A percentile compares a stretch with the other conserved stretches of the same genome.
These are phyloP conservation scores for Forbesichthys agassizii DNA, from an alignment of 2,113 vertebrate genomes.

Conservation along the genomic window DNA sequence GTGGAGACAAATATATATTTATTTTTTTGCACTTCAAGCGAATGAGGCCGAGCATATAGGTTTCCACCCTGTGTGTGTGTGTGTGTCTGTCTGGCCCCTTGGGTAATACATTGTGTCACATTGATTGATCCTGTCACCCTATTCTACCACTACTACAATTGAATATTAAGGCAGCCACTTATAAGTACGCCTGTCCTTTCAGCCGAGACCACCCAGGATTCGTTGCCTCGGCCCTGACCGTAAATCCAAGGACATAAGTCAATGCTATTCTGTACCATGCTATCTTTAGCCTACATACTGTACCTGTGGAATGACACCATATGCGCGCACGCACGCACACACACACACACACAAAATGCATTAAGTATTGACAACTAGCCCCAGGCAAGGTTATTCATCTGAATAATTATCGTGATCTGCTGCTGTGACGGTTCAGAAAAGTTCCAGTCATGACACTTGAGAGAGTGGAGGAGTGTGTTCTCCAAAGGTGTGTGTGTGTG, in stretches of 20 bases:
- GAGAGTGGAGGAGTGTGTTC: background rate
- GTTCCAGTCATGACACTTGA: constrained; percentile 2
- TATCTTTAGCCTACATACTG: background rate
- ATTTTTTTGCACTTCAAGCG: background rate
- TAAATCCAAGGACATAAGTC: constrained; percentile 3
- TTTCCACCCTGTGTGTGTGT: background rate
- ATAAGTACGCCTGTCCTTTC: constrained; percentile 29
- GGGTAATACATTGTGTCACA: background rate
- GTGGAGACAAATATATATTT: too few species aligned
- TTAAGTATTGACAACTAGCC: constrained; percentile 14
- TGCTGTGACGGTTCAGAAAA: constrained; percentile 3
- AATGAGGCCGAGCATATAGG: background rate
- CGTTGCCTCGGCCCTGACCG: background rate
- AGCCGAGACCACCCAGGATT: constrained; percentile 19
- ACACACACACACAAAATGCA: background rate
- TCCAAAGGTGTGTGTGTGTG: too few species aligned
- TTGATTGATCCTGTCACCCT: background rate
- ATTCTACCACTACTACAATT: constrained; percentile 20
- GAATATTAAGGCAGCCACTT: constrained; percentile 32
- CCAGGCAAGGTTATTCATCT: background rate
- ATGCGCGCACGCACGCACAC: background rate
- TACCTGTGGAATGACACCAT: background rate
- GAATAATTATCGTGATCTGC: background rate
- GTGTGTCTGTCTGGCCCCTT: background rate
- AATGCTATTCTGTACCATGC: background rate